Evolutionary conservation across 2,888 invertebrate genomes (phyloP), one percentile per base, ranked within the genome.

Genomic region (Pachycephus smyrnensis): DNA sequence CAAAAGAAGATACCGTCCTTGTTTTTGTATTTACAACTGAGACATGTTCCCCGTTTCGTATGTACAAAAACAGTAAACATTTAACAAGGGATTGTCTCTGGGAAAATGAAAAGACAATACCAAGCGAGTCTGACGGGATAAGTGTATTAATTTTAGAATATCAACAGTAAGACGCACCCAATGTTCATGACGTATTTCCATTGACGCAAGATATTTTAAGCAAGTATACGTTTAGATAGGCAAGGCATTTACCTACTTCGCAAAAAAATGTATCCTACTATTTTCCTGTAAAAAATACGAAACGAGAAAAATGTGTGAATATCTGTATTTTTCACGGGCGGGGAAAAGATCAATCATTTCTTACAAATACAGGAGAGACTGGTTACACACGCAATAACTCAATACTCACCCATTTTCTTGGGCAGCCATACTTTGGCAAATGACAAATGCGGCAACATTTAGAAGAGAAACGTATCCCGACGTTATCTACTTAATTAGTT

Each of bases 401-500:
- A 55, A 55, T 55, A 23, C 55, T 55, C 2, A 9, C 23, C 55
- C 55, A 12, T 23, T 55, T 23, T 55, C 55, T 55, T 55, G 9
- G 6, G 55, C 55, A 23, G 6, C 23, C 9, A 30, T 15, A 71
- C n/a, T 36, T 12, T 33, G 31, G n/a, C 32, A 55, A 69, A 76
- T 79, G 79, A 79, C 79, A 79, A 79, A 79, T 77, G 76, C 74
- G 76, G 9, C 31, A 31, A 68, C 36, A 68, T 79, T 79, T 74
- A 36, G 74, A 73, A 75, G 78, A 73, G 76, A 75, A 85, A 82
- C 78, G 79, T 81, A 85, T 81, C 82, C 79, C 78, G 77, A 79
- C 84, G 82, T 88, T 85, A 86, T 86, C 86, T 85, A 82, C 78
- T 79, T 77, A 83, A 80, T 81, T 82, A 80, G 80, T 82, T 86